A percentile compares a stretch with the other conserved stretches of the same genome.
phyloP scores from a whole-genome alignment of 2,113 vertebrate species.

The Craseonycteris thonglongyai region DNA sequence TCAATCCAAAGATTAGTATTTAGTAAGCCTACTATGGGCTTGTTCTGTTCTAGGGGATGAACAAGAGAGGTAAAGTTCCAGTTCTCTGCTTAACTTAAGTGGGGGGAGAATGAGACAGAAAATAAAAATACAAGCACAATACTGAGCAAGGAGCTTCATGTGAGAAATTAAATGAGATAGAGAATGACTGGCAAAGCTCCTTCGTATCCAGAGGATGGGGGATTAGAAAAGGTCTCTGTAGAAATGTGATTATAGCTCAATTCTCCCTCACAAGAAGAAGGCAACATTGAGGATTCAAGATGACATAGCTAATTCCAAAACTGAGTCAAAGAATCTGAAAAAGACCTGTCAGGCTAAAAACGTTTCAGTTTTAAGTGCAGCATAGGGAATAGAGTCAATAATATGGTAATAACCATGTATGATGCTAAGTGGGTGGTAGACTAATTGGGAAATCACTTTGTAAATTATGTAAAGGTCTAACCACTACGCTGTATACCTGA shows the following conservation, averaged over 20 bases:
- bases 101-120: neutral
- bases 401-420: no score
- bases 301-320: neutral
- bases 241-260: neutral
- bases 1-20: neutral
- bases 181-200: neutral
- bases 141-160: neutral
- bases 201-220: neutral
- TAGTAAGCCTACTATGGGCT: neutral
- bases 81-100: neutral
- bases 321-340: neutral
- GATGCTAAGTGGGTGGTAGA: no score
- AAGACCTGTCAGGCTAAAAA: neutral
- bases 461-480: no score
- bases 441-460: no score
- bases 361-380: neutral
- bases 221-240: neutral
- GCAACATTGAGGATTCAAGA: neutral
- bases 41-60: neutral
- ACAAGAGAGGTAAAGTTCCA: neutral
- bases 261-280: neutral
- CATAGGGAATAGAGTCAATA: no score
- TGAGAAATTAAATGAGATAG: neutral
- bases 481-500: no score
- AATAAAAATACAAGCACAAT: neutral